Base-by-base conservation (phyloP, 1,140 invertebrate species). In the Drosophila tristis region DNA sequence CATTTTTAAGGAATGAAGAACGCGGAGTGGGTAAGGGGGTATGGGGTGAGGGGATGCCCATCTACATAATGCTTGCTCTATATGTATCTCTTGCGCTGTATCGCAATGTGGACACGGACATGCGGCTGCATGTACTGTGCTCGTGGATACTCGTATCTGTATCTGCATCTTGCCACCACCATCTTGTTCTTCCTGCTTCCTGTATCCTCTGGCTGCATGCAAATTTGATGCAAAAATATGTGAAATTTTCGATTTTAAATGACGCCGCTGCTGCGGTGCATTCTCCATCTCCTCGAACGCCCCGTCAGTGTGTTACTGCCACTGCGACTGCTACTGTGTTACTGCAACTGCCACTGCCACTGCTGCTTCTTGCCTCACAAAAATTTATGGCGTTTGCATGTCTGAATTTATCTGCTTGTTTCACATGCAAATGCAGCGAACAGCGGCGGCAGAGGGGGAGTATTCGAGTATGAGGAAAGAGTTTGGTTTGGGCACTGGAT, bases 341-440 rank as follows among this genome's bases (percentile, higher is more conserved):
- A 39, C 35, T 39, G 35, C 9, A 2, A 11, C 9, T 35, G 31
- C 31, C 9, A 11, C 54, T 20, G 55, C 6, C 26, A n/a, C 49
- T 20, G 54, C 6, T 35, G 39, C 57, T 53, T 51, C 60, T 57
- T 25, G 43, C 68, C 63, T 58, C 76, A 25, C 61, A 74, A 59
- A 82, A 89, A 87, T 87, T 87, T 87, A 87, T 87, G 84, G 84
- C 84, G 76, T 80, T 87, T 77, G 84, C 75, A 87, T 87, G 84
- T 89, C 84, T 84, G 79, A 87, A 87, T 87, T 87, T 87, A 87
- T 87, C 84, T 87, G 84, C 84, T 87, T 89, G 84, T 87, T 87
- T 87, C 84, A 87, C 84, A 87, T 87, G 84, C 84, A 89, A 87
- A 87, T 87, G 84, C 76, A 76, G 63, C 77, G 70, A 56, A 73